Evolutionary conservation across 2,797 vertebrate species (phyloP).

Genomic region (Trachurus trachurus): DNA sequence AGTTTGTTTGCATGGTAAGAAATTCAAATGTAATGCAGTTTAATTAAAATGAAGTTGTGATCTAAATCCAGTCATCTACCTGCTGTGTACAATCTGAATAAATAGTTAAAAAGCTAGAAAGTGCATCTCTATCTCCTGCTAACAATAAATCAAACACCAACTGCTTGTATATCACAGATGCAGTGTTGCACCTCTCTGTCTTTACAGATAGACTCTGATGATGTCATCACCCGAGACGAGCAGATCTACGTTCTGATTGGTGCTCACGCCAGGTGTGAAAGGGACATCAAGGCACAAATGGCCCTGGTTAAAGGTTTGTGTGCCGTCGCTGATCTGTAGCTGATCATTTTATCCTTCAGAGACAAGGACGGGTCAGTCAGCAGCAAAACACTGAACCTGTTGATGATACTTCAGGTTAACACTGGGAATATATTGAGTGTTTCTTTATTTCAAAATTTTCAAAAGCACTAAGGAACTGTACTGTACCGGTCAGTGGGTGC

Average conservation of each 20-base stretch:
- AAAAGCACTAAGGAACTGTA: neutral
- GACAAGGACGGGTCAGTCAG: neutral
- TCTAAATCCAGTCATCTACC: neutral
- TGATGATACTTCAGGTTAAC: neutral
- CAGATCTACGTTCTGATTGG: conserved; percentile 92
- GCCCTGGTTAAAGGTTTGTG: conserved; percentile 81
- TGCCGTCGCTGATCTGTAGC: neutral
- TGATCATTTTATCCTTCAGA: neutral
- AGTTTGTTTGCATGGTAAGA: neutral
- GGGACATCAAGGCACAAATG: conserved; percentile 83
- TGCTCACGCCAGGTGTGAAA: conserved; percentile 89
- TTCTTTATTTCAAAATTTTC: neutral
- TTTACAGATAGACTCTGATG: conserved; percentile 90
- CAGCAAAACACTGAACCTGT: no score
- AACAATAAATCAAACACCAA: neutral
- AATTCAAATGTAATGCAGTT: neutral
- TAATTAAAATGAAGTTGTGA: neutral
- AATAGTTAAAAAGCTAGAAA: neutral
- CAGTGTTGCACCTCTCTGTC: neutral
- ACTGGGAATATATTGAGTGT: neutral
- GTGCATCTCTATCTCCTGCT: neutral
- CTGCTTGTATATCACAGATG: neutral
- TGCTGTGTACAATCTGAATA: neutral
- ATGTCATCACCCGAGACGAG: conserved; percentile 92
- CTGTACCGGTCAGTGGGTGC: conserved; percentile 26